A percentile compares a stretch with the other conserved stretches of the same genome.
These are phyloP conservation scores for Manis crassicaudata DNA, from an alignment of 2,797 vertebrate genomes.

Conservation along the genomic window DNA sequence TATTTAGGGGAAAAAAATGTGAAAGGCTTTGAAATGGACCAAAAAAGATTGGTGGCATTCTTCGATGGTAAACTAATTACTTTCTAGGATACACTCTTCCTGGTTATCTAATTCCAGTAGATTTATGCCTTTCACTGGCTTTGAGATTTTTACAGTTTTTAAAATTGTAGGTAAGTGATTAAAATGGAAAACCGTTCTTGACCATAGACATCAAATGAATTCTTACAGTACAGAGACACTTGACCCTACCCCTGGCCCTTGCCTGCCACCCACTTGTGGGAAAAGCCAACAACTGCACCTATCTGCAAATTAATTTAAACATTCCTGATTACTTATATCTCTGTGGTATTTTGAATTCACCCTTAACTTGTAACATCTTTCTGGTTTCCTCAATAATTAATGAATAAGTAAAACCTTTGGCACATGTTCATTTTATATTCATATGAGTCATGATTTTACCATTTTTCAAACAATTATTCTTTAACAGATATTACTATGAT, in stretches of 20 bases:
- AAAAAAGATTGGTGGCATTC: neutral
- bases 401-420: neutral
- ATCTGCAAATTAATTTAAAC: neutral
- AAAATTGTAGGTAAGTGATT: neutral
- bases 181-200: neutral
- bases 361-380: neutral
- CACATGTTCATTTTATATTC: conserved; percentile 5
- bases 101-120: neutral
- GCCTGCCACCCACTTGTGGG: neutral
- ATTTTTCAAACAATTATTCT: neutral
- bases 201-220: neutral
- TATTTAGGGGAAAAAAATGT: neutral
- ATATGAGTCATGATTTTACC: neutral
- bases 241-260: neutral
- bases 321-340: neutral
- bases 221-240: neutral
- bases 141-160: neutral
- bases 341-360: neutral
- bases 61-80: neutral
- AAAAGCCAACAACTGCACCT: neutral
- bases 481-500: neutral
- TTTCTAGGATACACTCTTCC: neutral
- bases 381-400: conserved; percentile 4
- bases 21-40: neutral
- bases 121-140: conserved; percentile 3